These are phyloP conservation scores for Crotalus viridis DNA, from an alignment of 2,113 vertebrate genomes.

Conservation along the genomic window DNA sequence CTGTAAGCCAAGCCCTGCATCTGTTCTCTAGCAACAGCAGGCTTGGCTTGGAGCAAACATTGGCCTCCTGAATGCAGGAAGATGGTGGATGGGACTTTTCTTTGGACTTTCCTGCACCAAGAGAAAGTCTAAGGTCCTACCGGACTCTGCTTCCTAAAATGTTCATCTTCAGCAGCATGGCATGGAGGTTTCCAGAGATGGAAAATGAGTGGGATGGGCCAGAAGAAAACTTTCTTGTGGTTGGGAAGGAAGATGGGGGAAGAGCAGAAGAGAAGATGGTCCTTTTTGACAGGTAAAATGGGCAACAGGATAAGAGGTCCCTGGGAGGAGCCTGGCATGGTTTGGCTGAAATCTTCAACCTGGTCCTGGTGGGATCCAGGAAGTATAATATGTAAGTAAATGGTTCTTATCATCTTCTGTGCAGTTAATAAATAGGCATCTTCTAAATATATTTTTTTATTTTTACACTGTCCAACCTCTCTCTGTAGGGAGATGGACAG, in stretches of 20 bases:
- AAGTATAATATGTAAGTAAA: neutral
- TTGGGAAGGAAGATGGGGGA: constrained; percentile 20
- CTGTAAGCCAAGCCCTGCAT: constrained; percentile 38
- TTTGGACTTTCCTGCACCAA: neutral
- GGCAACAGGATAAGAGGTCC: neutral
- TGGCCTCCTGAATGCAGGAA: neutral
- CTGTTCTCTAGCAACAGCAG: constrained; percentile 81
- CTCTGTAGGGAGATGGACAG: neutral
- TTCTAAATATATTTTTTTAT: neutral
- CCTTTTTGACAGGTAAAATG: constrained; percentile 62
- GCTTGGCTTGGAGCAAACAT: constrained; percentile 58
- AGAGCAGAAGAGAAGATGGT: neutral
- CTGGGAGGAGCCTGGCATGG: too few species aligned
- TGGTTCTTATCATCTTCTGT: neutral
- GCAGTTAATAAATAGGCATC: neutral
- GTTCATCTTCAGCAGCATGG: neutral
- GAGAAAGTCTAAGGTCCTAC: neutral
- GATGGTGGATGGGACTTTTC: neutral
- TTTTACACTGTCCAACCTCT: neutral
- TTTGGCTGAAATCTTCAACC: neutral
- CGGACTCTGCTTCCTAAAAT: neutral
- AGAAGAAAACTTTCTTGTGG: constrained; percentile 26
- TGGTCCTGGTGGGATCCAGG: neutral
- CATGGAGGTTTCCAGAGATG: neutral
- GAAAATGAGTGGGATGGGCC: neutral